Base-by-base conservation (phyloP, 2,888 invertebrate genomes). In the Ferdinandea cuprea region DNA sequence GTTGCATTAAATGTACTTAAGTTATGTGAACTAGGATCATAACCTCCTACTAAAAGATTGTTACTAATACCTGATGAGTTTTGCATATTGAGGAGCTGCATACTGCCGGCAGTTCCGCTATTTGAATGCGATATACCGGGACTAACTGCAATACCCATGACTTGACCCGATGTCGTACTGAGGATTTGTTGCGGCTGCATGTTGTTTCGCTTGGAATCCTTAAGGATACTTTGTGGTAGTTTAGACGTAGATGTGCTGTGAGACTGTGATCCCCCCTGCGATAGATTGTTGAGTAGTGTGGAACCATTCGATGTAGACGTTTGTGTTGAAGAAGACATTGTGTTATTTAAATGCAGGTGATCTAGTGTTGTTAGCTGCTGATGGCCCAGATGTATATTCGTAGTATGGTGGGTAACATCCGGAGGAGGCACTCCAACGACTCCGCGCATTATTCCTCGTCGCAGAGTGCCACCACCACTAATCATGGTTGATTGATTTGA, bases 201-300 rank as follows among this genome's bases (percentile, higher is more conserved):
- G 88, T 92, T 93, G 35, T n/a, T n/a, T n/a, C 93, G 91, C 69
- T 93, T 93, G 2, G 93, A 93, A 89, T 93, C 93, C 87, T 94
- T 94, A 5, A 94, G 91, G 85, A 94, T 94, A 28, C 93, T 92
- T 86, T 93, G 93, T 0, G 94, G 94, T 81, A 93, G 93, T 87
- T 93, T 93, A 15, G 89, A 88, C 84, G 89, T 86, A 35, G 89
- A 88, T 42, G 87, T 86, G 56, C 81, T 78, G 52, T 78, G 86
- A 59, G 85, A 81, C 63, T 83, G 81, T 56, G 85, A 85, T 28
- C 86, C 85, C 63, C 86, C 85, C 63, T 87, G 86, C 54, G 87
- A 86, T 66, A 86, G 84, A 78, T 79, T 86, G 66, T 85, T 87
- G 9, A 72, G 61, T 58, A 72, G 77, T 30, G 66, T 28, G 7